Conservation (phyloP, 2,797 vertebrate species). For the Hyperoplus immaculatus region DNA sequence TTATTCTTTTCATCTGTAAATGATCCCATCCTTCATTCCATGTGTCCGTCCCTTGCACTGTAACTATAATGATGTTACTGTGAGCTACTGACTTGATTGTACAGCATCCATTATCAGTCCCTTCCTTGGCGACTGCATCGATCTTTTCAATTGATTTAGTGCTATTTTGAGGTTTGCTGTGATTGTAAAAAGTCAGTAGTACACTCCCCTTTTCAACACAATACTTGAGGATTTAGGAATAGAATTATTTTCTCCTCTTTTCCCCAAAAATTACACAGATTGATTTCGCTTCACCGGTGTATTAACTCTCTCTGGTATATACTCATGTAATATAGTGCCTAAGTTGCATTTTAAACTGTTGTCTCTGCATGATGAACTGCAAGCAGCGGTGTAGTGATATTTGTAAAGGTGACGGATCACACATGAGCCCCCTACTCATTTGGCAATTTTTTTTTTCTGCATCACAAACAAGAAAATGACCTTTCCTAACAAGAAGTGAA, state of each 20-base stretch:
- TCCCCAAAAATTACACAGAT: background rate
- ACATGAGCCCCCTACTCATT: constrained; percentile 28
- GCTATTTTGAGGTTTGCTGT: background rate
- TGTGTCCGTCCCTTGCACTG: background rate
- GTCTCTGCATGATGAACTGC: constrained; percentile 55
- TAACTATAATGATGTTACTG: background rate
- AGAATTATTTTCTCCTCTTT: background rate
- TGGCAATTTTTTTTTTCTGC: constrained; percentile 51
- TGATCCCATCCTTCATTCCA: background rate
- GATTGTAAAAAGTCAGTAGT: background rate
- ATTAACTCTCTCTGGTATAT: background rate
- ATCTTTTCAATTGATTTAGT: background rate
- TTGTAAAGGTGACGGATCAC: constrained; percentile 59
- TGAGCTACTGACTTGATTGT: background rate
- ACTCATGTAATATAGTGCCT: constrained; percentile 27
- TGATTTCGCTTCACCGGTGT: constrained; percentile 20
- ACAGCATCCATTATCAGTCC: background rate
- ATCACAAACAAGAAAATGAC: constrained; percentile 67
- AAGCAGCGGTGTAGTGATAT: constrained; percentile 56
- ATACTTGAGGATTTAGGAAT: background rate
- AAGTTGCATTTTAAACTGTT: constrained; percentile 31
- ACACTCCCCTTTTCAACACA: background rate
- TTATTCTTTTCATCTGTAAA: too few species aligned
- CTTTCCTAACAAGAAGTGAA: constrained; percentile 62
- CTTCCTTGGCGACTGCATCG: background rate